phyloP scores from a whole-genome alignment of 2,888 invertebrate species.

The Drosophila paramelanica region DNA sequence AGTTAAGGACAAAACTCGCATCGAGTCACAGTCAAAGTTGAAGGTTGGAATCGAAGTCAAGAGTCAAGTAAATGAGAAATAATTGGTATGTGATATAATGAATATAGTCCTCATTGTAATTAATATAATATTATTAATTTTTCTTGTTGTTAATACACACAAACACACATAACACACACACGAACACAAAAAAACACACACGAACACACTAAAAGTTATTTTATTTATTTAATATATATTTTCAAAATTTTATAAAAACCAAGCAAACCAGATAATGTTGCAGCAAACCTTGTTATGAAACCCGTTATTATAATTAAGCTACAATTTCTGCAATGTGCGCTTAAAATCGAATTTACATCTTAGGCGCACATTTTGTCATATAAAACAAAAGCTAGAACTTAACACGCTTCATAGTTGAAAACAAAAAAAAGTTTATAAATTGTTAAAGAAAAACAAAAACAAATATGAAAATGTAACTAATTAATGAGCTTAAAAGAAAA shows the following conservation, averaged over 20 bases:
- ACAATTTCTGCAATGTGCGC: constrained; percentile 14
- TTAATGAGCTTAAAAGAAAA: constrained; percentile 61
- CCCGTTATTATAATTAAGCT: constrained; percentile 38
- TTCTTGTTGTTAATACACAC: constrained; percentile 66
- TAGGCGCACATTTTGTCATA: constrained; percentile 14
- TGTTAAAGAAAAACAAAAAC: constrained; percentile 38
- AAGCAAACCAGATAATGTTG: constrained; percentile 46
- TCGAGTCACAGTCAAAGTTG: constrained; percentile 64
- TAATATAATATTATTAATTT: constrained; percentile 73
- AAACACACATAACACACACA: constrained; percentile 22
- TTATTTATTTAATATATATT: constrained; percentile 58
- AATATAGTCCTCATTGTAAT: constrained; percentile 84
- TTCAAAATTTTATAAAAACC: constrained; percentile 59
- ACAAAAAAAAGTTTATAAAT: constrained; percentile 36
- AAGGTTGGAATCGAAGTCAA: constrained; percentile 70
- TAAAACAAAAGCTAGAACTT: constrained; percentile 14
- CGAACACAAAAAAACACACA: constrained; percentile 18
- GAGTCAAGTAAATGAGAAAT: constrained; percentile 73
- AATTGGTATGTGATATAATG: constrained; percentile 85
- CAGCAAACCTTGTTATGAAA: constrained; percentile 55
- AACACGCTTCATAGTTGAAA: constrained; percentile 20
- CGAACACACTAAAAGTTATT: constrained; percentile 50
- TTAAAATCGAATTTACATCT: not conserved
- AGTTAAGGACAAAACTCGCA: constrained; percentile 53
- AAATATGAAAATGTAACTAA: constrained; percentile 43